These are phyloP conservation scores for Stenotaenia linearis DNA, from an alignment of 2,888 invertebrate genomes.

Conservation along the genomic window DNA sequence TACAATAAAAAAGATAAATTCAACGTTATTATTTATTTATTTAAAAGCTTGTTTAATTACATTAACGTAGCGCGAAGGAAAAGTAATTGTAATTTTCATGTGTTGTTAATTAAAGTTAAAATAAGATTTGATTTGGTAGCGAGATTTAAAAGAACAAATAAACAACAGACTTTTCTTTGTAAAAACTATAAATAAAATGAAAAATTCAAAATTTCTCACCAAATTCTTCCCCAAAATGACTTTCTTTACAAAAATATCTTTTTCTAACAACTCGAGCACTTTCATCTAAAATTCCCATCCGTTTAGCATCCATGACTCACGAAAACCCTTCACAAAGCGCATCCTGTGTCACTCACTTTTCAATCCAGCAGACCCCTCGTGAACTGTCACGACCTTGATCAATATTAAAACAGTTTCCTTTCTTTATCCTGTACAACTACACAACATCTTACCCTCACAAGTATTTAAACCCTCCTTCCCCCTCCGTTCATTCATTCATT, in stretches of 20 bases:
- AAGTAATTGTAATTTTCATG: too few relatives aligned
- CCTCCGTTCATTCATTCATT: not conserved
- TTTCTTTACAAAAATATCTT: too few relatives aligned
- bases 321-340: not conserved
- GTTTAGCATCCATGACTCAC: not conserved
- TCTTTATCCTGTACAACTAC: not conserved
- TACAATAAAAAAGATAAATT: too few relatives aligned
- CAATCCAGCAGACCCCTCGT: not conserved
- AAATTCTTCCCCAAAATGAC: too few relatives aligned
- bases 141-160: not conserved
- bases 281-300: not conserved
- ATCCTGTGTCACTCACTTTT: conserved; percentile 21
- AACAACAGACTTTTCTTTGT: not conserved
- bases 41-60: too few relatives aligned
- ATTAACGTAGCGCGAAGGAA: too few relatives aligned
- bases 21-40: not conserved
- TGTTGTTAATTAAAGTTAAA: too few relatives aligned
- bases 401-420: conserved; percentile 10
- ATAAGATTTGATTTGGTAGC: too few relatives aligned
- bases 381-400: not conserved
- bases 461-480: not conserved
- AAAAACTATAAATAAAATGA: too few relatives aligned
- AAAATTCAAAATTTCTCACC: too few relatives aligned
- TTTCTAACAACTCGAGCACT: not conserved
- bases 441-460: not conserved